Base-by-base conservation (phyloP, 2,888 invertebrate species). In the Pollenia angustigena region DNA sequence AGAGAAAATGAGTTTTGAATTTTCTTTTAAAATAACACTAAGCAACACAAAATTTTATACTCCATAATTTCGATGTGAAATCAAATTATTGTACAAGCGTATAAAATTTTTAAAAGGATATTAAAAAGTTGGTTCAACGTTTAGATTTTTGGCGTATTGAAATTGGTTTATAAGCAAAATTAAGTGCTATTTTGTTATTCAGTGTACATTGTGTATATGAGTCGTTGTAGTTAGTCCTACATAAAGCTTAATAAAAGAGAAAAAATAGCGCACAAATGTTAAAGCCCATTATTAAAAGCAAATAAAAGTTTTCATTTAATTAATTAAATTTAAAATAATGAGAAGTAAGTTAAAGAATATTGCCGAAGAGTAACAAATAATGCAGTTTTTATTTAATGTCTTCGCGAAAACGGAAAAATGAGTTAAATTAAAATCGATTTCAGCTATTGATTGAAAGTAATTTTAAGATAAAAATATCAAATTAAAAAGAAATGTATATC, bases 301-400 rank as follows among this genome's bases (percentile, higher is more conserved):
- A 58, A 62, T 62, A 62, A 62, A 62, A 62, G 16, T 62, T 62
- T 62, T 62, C 40, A 16, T 42, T 62, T 58, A 58, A 58, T 58
- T 62, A 62, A 62, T 62, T 62, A 44, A 44, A 62, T 62, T 42
- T 10, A 42, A 62, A 11, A 62, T 62, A 62, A 62, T 62, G 42
- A 62, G 58, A 40, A 58, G 32, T 40, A 14, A 58, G 58, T 58
- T 40, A 58, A 58, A 14, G 42, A 62, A 40, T 14, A 62, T 16
- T 16, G 4, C 42, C 42, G 16, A 42, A 16, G 16, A 42, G 42
- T 44, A 62, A 42, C 62, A 40, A 62, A 16, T 16, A 62, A 42
- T 42, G n/a, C 18, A 62, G 12, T 42, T 42, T 9, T 42, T 18
- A 4, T 62, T 62, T 2, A 32, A 42, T 4, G 16, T 8, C 42